Percentiles rank a stretch among this genome's conserved stretches.
These are phyloP conservation scores for Cordylochernes scorpioides DNA, from an alignment of 2,888 invertebrate species.

Conservation along the genomic window DNA sequence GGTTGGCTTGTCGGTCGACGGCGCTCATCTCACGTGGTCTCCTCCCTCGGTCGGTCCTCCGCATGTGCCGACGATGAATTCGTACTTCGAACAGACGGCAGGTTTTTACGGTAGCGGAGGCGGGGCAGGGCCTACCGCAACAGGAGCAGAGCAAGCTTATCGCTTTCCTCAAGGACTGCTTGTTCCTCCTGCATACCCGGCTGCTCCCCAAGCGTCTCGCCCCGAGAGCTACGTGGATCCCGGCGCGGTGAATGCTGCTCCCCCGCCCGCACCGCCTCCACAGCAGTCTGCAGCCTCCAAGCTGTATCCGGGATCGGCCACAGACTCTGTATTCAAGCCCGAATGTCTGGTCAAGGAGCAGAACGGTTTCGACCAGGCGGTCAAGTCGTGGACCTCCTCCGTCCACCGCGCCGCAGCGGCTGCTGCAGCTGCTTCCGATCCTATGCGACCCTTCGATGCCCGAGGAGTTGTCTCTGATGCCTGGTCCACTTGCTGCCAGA, in stretches of 20 bases:
- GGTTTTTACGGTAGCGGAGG: constrained; percentile 79
- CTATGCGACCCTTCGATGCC: constrained; percentile 11
- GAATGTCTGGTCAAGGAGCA: constrained; percentile 13
- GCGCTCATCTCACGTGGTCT: too few relatives aligned
- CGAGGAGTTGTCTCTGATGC: constrained; percentile 12
- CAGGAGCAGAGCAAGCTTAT: constrained; percentile 30
- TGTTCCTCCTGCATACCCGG: constrained; percentile 8
- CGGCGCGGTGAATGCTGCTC: constrained; percentile 7
- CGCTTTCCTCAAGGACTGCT: constrained; percentile 11
- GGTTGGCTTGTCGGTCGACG: too few relatives aligned
- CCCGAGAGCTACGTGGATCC: constrained; percentile 6
- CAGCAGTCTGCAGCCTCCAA: constrained; percentile 9
- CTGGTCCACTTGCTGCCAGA: constrained; percentile 27
- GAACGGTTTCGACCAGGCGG: constrained; percentile 13
- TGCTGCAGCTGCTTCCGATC: constrained; percentile 7
- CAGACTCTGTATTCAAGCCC: constrained; percentile 13
- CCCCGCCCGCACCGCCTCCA: constrained; percentile 6
- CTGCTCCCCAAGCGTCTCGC: constrained; percentile 6
- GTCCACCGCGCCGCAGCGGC: constrained; percentile 5
- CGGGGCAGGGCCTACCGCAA: constrained; percentile 35
- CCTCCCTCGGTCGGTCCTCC: too few relatives aligned
- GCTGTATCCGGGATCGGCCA: constrained; percentile 14
- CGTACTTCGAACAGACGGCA: constrained; percentile 82
- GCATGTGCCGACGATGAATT: constrained; percentile 57
- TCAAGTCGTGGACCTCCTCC: constrained; percentile 10